Evolutionary conservation across 2,888 invertebrate species (phyloP), one percentile per base, ranked within the genome.

Genomic region (Mythimna albipuncta): DNA sequence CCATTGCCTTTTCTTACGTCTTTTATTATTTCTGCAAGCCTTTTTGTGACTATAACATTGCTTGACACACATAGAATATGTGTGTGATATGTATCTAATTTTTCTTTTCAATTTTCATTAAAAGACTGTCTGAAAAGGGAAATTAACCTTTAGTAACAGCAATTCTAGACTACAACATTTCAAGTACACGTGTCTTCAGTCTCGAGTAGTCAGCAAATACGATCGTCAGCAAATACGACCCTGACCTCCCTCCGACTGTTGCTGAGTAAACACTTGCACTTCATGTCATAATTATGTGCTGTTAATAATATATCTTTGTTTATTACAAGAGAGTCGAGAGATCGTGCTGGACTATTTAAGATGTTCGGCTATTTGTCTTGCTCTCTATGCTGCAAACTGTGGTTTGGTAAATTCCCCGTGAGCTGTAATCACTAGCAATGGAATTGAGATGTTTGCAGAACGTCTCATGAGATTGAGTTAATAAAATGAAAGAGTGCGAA

Each of bases 201-300:
- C 21, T 79, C 11, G 16, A 79, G 38, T 55, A 35, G 50, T 64
- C 64, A 64, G 73, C 79, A 61, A 55, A 61, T n/a, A 76, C 4
- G 5, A 32, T 52, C 57, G 58, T 63, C 63, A 54, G 11, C 13
- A n/a, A n/a, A n/a, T n/a, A n/a, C 16, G 38, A 47, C 63, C 79
- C 21, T 72, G 72, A 79, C 73, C 73, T 78, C 44, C 26, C 16
- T 9, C 5, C 50, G 19, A 52, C 21, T 10, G 72, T 41, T 47
- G 47, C 52, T 72, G 9, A 47, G 50, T 54, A 72, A 72, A 41
- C 58, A 58, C 47, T 59, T 72, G 57, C 76, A 54, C 32, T 68
- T 26, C 32, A 63, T 63, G 62, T 63, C 75, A 80, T 67, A 50
- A 77, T 38, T 35, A 63, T 11, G 38, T 35, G 19, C 38, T 75